Conservation (phyloP, 2,113 vertebrate genomes). For the Irena cyanogastra region DNA sequence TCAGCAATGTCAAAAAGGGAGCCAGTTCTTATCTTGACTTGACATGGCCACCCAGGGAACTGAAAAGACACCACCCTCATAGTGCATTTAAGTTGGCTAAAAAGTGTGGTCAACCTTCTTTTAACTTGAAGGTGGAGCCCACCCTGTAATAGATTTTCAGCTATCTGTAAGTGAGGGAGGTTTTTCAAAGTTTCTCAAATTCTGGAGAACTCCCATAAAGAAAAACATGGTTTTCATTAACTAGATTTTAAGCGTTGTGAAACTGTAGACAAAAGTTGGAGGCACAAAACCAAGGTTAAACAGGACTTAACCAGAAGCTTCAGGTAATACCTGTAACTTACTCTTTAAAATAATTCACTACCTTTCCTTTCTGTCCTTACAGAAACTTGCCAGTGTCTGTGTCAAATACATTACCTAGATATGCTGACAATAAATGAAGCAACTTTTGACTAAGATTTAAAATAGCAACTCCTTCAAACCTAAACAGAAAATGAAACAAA, state of each 20-base stretch:
- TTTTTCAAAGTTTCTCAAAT: neutral
- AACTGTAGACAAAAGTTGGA: neutral
- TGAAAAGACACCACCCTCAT: neutral
- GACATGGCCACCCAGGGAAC: neutral
- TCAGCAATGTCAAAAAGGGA: neutral
- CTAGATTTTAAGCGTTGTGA: neutral
- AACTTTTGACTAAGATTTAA: neutral
- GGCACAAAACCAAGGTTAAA: neutral
- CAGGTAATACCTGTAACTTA: neutral
- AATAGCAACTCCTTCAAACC: neutral
- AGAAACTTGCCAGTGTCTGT: neutral
- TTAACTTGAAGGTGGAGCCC: neutral
- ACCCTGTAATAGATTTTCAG: fast-evolving
- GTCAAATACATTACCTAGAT: neutral
- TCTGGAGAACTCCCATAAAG: neutral
- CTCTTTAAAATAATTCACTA: neutral
- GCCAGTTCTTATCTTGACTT: neutral
- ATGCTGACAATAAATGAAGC: neutral
- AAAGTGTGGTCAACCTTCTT: neutral
- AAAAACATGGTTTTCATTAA: neutral
- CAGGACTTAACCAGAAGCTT: neutral
- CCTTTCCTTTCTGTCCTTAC: neutral
- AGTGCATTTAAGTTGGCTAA: neutral
- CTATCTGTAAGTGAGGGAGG: neutral
- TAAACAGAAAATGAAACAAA: neutral